Conservation (phyloP, 1,140 invertebrate species). For the Drosophila hydei region DNA sequence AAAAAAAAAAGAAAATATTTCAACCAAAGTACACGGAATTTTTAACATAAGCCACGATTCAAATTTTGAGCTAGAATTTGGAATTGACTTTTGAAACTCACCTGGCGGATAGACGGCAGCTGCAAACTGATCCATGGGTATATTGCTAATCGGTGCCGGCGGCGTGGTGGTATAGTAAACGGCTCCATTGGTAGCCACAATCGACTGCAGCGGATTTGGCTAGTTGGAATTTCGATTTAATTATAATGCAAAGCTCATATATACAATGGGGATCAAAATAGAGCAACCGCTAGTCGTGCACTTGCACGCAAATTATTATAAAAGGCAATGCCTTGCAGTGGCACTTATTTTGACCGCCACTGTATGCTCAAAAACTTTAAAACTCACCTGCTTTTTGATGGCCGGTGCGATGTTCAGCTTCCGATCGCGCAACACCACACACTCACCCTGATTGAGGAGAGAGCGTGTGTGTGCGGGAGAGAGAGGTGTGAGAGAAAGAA, state of each 20-base stretch:
- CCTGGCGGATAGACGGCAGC: constrained; percentile 83
- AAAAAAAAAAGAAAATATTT: constrained; percentile 65
- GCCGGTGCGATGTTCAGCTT: constrained; percentile 96
- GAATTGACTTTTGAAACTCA: constrained; percentile 31
- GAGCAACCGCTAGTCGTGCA: not conserved
- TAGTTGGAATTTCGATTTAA: not conserved
- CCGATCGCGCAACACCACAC: constrained; percentile 91
- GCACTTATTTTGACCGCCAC: constrained; percentile 2
- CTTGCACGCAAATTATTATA: no score
- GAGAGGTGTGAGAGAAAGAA: constrained; percentile 4
- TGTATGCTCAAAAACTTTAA: not conserved
- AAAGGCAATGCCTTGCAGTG: not conserved
- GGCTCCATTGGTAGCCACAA: constrained; percentile 83
- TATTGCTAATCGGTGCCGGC: constrained; percentile 83
- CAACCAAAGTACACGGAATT: constrained; percentile 34
- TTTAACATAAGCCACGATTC: constrained; percentile 22
- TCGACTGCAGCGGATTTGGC: constrained; percentile 77
- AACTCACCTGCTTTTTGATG: constrained; percentile 92
- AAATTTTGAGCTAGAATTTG: no score
- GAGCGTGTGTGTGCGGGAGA: constrained; percentile 57
- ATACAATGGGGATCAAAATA: not conserved
- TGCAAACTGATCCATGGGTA: constrained; percentile 84
- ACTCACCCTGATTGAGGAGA: constrained; percentile 86
- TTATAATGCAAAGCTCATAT: not conserved
- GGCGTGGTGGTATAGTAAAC: constrained; percentile 84